Evolutionary conservation across 2,888 invertebrate genomes (phyloP).

Genomic region (Iselma pallidipennis): DNA sequence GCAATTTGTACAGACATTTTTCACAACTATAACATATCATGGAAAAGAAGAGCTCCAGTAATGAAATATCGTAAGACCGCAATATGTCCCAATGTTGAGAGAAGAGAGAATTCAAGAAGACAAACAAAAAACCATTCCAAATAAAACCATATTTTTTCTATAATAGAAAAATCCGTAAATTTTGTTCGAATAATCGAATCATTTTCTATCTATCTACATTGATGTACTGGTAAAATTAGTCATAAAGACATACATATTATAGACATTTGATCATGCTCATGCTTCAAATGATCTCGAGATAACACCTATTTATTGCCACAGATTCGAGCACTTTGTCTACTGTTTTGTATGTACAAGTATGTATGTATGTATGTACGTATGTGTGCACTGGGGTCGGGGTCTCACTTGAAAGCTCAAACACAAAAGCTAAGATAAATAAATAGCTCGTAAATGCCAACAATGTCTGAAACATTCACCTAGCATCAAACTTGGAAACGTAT

Average conservation of each 20-base stretch:
- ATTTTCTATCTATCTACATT: background rate
- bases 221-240: background rate
- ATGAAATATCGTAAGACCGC: slow-evolving; percentile 35
- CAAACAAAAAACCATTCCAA: background rate
- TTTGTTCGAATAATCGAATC: too few species aligned
- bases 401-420: slow-evolving; percentile 2
- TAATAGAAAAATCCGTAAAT: too few species aligned
- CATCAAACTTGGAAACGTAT: background rate
- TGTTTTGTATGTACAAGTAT: too few species aligned
- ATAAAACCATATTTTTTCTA: background rate
- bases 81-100: slow-evolving; percentile 29
- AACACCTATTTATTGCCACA: slow-evolving; percentile 7
- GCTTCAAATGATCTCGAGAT: background rate
- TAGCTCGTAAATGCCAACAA: slow-evolving; percentile 1
- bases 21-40: slow-evolving; percentile 20
- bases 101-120: background rate
- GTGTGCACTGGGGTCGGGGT: background rate
- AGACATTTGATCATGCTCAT: background rate
- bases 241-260: slow-evolving; percentile 1
- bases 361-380: background rate
- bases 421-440: slow-evolving; percentile 9
- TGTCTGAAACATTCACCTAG: background rate
- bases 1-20: slow-evolving; percentile 34
- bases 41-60: slow-evolving; percentile 22
- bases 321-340: slow-evolving; percentile 2